Conservation (phyloP, 1,140 invertebrate species). For the Prorops nasuta region DNA sequence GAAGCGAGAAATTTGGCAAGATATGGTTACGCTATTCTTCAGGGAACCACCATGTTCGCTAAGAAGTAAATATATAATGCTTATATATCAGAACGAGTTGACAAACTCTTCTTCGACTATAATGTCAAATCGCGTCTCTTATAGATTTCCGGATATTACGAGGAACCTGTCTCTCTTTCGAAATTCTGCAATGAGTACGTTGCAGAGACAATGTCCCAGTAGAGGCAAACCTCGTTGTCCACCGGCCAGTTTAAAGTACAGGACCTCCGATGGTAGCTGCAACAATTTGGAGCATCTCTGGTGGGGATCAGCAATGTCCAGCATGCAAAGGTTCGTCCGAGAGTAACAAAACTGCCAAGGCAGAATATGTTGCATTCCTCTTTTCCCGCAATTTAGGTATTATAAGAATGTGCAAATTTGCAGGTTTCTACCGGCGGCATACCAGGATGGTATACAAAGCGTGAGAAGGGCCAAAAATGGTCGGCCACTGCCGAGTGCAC, state of each 20-base stretch:
- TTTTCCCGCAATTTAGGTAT: background rate
- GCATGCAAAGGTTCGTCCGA: conserved; percentile 63
- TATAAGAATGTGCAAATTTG: background rate
- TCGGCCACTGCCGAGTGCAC: conserved; percentile 64
- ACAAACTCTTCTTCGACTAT: background rate
- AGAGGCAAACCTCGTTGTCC: conserved; percentile 62
- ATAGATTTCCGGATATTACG: conserved; percentile 33
- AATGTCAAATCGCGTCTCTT: conserved; percentile 15
- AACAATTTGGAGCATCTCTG: conserved; percentile 74
- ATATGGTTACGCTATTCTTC: conserved; percentile 69
- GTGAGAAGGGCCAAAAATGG: conserved; percentile 60
- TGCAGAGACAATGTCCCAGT: conserved; percentile 65
- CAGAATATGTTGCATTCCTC: background rate
- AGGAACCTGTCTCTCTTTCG: conserved; percentile 27
- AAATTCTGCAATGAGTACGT: conserved; percentile 28
- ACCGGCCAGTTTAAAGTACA: conserved; percentile 63
- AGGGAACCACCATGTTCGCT: conserved; percentile 50
- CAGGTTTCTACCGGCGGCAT: conserved; percentile 73
- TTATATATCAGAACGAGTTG: background rate
- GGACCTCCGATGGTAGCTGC: conserved; percentile 82
- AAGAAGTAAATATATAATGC: conserved; percentile 22
- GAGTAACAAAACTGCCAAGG: no score
- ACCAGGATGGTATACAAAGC: conserved; percentile 70
- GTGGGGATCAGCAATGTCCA: conserved; percentile 81
- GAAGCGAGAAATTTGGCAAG: conserved; percentile 64